These are phyloP conservation scores for Agraylea sexmaculata DNA, from an alignment of 1,140 invertebrate genomes.

Conservation along the genomic window DNA sequence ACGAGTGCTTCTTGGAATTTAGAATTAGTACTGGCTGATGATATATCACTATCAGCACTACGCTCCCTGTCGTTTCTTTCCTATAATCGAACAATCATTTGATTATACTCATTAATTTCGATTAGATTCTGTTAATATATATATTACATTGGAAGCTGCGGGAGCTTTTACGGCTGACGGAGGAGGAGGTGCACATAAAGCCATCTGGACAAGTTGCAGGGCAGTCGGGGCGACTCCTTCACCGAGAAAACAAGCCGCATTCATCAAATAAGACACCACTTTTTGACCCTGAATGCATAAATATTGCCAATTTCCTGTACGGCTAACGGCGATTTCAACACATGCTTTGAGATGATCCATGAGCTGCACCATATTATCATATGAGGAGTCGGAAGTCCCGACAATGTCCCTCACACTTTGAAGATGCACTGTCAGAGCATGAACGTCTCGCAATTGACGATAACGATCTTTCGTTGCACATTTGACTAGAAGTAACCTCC, in stretches of 20 bases:
- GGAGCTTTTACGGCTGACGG: constrained; percentile 18
- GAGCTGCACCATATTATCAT: constrained; percentile 82
- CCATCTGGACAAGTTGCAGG: constrained; percentile 78
- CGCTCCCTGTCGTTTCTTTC: constrained; percentile 34
- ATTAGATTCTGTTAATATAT: too few relatives aligned
- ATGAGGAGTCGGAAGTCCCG: constrained; percentile 49
- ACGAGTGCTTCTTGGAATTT: constrained; percentile 38
- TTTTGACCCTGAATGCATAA: constrained; percentile 70
- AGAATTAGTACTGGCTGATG: constrained; percentile 32
- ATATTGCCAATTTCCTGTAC: constrained; percentile 92
- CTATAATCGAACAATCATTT: constrained; percentile 7
- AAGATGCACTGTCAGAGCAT: constrained; percentile 74
- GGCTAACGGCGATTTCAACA: constrained; percentile 78
- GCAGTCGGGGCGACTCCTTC: constrained; percentile 89
- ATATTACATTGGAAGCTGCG: constrained; percentile 15
- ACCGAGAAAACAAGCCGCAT: constrained; percentile 71
- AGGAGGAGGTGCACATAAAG: constrained; percentile 52
- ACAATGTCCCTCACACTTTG: constrained; percentile 46
- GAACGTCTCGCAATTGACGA: constrained; percentile 82
- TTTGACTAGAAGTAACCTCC: constrained; percentile 83
- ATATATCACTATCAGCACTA: constrained; percentile 36
- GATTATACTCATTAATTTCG: too few relatives aligned
- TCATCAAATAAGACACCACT: constrained; percentile 67
- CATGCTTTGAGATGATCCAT: constrained; percentile 93
- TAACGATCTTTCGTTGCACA: constrained; percentile 95